These are phyloP conservation scores for Bothrops jararaca DNA, from an alignment of 2,113 vertebrate genomes.

Conservation along the genomic window DNA sequence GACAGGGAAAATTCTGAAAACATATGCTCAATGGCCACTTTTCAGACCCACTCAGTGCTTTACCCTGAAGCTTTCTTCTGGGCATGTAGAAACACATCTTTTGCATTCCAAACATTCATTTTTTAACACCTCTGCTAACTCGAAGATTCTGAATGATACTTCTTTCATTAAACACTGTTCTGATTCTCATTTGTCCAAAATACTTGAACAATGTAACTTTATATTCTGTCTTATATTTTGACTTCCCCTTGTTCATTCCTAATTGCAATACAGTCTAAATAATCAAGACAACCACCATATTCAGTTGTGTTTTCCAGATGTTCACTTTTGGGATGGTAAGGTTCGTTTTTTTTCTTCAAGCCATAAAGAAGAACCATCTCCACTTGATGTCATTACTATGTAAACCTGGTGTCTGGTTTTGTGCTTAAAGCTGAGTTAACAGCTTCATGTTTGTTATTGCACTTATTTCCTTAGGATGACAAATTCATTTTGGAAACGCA, in stretches of 20 bases:
- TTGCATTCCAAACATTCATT: neutral
- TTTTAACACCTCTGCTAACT: neutral
- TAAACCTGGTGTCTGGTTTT: neutral
- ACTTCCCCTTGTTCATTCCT: neutral
- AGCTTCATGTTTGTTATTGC: neutral
- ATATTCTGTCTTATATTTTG: neutral
- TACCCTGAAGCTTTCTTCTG: neutral
- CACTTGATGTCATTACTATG: neutral
- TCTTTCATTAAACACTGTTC: neutral
- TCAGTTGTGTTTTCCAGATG: neutral
- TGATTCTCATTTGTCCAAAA: neutral
- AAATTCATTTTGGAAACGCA: slow-evolving; percentile 76
- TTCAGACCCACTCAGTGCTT: neutral
- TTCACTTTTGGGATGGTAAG: neutral
- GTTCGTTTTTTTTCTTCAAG: neutral
- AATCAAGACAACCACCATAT: neutral
- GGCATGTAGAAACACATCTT: neutral
- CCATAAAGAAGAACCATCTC: neutral
- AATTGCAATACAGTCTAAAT: neutral
- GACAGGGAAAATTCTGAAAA: neutral
- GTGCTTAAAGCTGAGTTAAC: neutral
- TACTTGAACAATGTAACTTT: neutral
- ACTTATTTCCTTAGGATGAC: slow-evolving; percentile 77
- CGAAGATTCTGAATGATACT: neutral
- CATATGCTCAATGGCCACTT: neutral